Evolutionary conservation across 2,113 vertebrate genomes (phyloP), one percentile per base, ranked within the genome.

Genomic region (Nyctereutes procyonoides): DNA sequence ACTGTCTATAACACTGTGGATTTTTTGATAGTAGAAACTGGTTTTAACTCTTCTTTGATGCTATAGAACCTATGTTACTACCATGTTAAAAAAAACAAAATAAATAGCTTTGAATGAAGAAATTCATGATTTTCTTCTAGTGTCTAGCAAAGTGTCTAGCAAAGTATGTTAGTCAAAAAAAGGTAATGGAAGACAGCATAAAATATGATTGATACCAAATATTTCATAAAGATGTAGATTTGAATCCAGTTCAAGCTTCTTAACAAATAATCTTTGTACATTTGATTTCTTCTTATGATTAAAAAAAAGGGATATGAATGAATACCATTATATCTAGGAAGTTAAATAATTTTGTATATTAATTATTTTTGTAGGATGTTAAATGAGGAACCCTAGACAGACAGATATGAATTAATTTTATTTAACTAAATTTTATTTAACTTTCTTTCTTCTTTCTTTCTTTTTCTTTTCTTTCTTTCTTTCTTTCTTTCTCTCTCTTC

Each of bases 11-110:
- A 51, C 38, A 26, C 20, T 58, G 13, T 65, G 22, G 24, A 88
- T 0, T 79, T 73, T 65, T 48, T 84, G 35, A 65, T 48, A 67
- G 12, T 24, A 51, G 16, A 17, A 88, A 22, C 15, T 76, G 5
- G 22, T 48, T 93, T 93, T 62, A 80, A 86, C 28, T 85, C 5
- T 24, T 92, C 58, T 82, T 15, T 81, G n/a, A 87, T 63, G 58
- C 3, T n/a, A 1, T 28, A 95, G 26, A 35, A 62, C 22, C 13
- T 80, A 86, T 80, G 62, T 80, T 91, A 53, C 12, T 73, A 7
- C 11, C 20, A n/a, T 15, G 14, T 32, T 19, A 69, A 69, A 69
- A 80, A 62, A 81, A 22, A 77, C 60, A 85, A 24, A 10, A 58
- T 76, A 77, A 79, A 69, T 83, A 53, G 13, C 12, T 83, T 74